Evolutionary conservation across 2,113 vertebrate species (phyloP).

Genomic region (Myrmecobius fasciatus): DNA sequence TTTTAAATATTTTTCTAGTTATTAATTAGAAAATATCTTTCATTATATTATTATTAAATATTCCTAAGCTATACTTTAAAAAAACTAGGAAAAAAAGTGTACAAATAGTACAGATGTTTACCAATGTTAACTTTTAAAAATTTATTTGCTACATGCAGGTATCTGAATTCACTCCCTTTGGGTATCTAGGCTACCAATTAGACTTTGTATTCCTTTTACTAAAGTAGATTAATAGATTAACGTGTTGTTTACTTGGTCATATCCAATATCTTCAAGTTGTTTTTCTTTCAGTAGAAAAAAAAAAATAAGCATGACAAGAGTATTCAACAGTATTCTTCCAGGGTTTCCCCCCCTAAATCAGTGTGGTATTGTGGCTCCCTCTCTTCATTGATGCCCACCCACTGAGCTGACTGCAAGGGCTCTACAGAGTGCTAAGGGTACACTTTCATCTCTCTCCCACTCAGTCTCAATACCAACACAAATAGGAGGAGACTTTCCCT

Average conservation of each 20-base stretch:
- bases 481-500: conserved; percentile 41
- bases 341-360: conserved; percentile 58
- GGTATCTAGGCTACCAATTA: conserved; percentile 33
- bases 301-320: not conserved
- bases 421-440: conserved; percentile 23
- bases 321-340: not conserved
- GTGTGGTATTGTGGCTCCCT: not conserved
- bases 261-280: not conserved
- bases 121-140: not conserved
- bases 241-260: conserved; percentile 48
- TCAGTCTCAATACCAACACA: conserved; percentile 51
- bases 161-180: conserved; percentile 7
- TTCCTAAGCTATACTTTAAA: not conserved
- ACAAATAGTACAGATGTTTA: not conserved
- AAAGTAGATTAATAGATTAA: conserved; percentile 15
- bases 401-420: conserved; percentile 51
- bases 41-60: not conserved
- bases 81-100: not conserved
- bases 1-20: conserved; percentile 34
- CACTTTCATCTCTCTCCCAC: conserved; percentile 43
- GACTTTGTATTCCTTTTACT: conserved; percentile 30
- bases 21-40: conserved; percentile 25
- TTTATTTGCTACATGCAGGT: not conserved
- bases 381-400: conserved; percentile 61
- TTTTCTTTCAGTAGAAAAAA: conserved; percentile 26